A percentile compares a stretch with the other conserved stretches of the same genome.
Evolutionary conservation across 2,113 vertebrate genomes (phyloP).

Genomic region (Cairina moschata): DNA sequence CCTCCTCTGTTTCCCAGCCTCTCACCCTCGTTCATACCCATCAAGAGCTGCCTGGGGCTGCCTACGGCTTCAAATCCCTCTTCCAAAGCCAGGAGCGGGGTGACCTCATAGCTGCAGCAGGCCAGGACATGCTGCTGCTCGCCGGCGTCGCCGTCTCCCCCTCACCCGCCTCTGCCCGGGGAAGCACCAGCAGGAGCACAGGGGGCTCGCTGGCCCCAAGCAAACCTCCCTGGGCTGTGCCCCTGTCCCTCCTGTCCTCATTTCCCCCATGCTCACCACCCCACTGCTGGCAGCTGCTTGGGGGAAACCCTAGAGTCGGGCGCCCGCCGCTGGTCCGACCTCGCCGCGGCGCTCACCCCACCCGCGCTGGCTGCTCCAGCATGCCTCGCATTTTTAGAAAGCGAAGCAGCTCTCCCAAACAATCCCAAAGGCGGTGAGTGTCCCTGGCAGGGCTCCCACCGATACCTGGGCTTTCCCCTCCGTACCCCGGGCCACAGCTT

Average conservation of each 20-base stretch:
- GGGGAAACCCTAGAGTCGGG: constrained; percentile 9
- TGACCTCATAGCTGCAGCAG: constrained; percentile 34
- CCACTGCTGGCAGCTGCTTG: neutral
- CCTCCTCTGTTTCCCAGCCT: neutral
- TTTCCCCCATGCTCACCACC: neutral
- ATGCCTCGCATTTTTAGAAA: constrained; percentile 40
- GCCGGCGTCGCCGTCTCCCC: neutral
- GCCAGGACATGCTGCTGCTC: neutral
- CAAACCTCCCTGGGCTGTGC: neutral
- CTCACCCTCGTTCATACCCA: fast-evolving
- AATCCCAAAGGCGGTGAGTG: constrained; percentile 14
- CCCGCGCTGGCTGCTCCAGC: neutral
- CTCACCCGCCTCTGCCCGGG: fast-evolving
- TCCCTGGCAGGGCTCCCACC: constrained; percentile 6
- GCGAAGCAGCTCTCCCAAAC: neutral
- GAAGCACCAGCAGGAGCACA: neutral
- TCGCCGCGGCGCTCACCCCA: fast-evolving
- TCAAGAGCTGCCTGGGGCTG: neutral
- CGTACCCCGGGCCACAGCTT: neutral
- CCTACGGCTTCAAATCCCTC: neutral
- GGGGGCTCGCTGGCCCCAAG: neutral
- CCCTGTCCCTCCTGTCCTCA: neutral
- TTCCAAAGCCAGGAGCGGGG: neutral
- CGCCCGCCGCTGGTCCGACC: neutral
- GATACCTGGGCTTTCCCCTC: constrained; percentile 8